Conservation (phyloP, 2,113 vertebrate species). For the Phodopus roborovskii region DNA sequence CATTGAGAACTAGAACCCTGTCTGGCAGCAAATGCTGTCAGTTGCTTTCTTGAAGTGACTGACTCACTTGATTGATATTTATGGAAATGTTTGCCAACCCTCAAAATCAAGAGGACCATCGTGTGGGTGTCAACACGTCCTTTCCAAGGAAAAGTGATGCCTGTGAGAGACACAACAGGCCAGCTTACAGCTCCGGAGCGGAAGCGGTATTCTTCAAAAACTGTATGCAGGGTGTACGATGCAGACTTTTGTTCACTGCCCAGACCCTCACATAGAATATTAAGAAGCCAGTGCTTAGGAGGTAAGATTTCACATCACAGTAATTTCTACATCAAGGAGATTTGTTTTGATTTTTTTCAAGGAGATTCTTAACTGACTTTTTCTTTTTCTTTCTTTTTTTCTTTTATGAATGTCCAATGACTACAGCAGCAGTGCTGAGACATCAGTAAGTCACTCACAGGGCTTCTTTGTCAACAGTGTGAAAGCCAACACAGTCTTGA, state of each 20-base stretch:
- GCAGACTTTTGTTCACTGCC: neutral
- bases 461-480: no score
- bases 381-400: neutral
- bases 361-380: neutral
- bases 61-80: neutral
- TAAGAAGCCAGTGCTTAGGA: neutral
- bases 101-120: neutral
- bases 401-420: neutral
- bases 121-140: neutral
- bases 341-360: neutral
- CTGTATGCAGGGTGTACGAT: neutral
- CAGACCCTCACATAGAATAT: neutral
- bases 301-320: neutral
- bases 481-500: neutral
- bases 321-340: neutral
- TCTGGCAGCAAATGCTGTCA: neutral
- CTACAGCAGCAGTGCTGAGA: neutral
- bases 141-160: neutral
- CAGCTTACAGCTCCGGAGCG: no score
- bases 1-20: neutral
- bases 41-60: neutral
- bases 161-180: accelerated
- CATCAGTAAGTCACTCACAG: accelerated
- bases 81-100: neutral
- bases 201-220: neutral